Percentiles rank a stretch among this genome's conserved stretches.
Evolutionary conservation across 2,888 invertebrate genomes (phyloP).

Genomic region (Sarcophaga carnaria): DNA sequence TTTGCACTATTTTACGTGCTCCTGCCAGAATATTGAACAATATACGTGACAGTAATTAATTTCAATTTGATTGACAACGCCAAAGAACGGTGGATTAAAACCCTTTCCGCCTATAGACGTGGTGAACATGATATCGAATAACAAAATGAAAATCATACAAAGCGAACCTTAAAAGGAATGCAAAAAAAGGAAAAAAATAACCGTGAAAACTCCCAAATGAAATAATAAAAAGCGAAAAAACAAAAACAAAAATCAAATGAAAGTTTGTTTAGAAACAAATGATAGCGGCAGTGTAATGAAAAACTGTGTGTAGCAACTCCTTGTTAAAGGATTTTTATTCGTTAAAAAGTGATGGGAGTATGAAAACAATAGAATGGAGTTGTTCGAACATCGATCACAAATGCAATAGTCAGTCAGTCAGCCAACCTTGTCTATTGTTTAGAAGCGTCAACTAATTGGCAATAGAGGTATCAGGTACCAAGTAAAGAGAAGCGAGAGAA

Average conservation of each 20-base stretch:
- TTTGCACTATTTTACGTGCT: background rate
- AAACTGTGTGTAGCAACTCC: background rate
- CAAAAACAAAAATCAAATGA: background rate
- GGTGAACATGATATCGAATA: conserved; percentile 18
- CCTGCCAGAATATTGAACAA: background rate
- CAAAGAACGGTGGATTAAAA: conserved; percentile 30
- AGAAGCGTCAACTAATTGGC: conserved; percentile 50
- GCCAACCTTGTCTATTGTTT: conserved; percentile 1
- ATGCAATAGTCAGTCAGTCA: background rate
- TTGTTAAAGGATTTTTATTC: conserved; percentile 6
- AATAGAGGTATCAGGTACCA: background rate
- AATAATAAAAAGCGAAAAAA: background rate
- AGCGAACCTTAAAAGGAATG: background rate
- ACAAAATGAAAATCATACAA: background rate
- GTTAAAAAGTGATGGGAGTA: background rate
- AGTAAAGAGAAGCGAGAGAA: no score
- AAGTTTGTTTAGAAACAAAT: conserved; percentile 28
- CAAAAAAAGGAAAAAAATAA: background rate
- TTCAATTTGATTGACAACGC: conserved; percentile 60
- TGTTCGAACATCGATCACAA: background rate
- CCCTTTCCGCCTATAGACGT: background rate
- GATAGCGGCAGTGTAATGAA: background rate
- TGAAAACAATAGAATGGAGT: background rate
- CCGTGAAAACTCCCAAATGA: background rate
- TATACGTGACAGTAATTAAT: conserved; percentile 59